phyloP scores from a whole-genome alignment of 2,888 invertebrate genomes.

The Dioctria linearis region DNA sequence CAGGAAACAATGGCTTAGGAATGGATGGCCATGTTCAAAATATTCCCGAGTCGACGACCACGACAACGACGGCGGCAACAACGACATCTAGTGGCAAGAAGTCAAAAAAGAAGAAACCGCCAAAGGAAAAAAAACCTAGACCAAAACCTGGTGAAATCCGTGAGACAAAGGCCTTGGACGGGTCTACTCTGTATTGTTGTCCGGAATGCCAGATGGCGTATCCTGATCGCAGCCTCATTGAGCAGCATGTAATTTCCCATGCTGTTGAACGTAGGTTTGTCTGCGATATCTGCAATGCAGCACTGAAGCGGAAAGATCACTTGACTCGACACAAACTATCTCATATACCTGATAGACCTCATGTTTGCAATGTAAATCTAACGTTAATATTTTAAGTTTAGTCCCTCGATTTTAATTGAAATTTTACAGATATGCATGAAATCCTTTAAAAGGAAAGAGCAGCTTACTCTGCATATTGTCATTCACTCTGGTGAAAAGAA shows the following conservation, averaged over 20 bases:
- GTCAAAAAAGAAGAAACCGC: conserved; percentile 73
- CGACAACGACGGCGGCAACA: conserved; percentile 65
- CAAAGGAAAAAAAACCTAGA: conserved; percentile 85
- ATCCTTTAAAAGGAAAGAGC: conserved; percentile 91
- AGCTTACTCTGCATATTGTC: conserved; percentile 89
- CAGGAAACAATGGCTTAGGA: conserved; percentile 59
- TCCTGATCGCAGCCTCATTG: conserved; percentile 86
- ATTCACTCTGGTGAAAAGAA: conserved; percentile 92
- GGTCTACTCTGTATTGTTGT: conserved; percentile 88
- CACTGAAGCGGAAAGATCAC: conserved; percentile 89
- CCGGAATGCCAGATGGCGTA: conserved; percentile 93
- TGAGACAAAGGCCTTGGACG: conserved; percentile 79
- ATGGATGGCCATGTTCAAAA: conserved; percentile 56
- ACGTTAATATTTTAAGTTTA: neutral
- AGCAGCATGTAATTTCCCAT: conserved; percentile 89
- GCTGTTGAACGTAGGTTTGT: conserved; percentile 88
- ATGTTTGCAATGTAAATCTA: conserved; percentile 81
- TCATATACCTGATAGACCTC: conserved; percentile 90
- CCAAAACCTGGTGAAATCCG: conserved; percentile 76
- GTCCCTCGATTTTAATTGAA: neutral
- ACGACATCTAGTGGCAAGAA: conserved; percentile 68
- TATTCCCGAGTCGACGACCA: conserved; percentile 67
- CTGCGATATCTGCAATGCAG: conserved; percentile 91
- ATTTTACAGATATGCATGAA: conserved; percentile 80
- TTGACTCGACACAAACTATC: conserved; percentile 89